Conservation (phyloP, 2,113 vertebrate genomes). For the Marmota flaviventris region DNA sequence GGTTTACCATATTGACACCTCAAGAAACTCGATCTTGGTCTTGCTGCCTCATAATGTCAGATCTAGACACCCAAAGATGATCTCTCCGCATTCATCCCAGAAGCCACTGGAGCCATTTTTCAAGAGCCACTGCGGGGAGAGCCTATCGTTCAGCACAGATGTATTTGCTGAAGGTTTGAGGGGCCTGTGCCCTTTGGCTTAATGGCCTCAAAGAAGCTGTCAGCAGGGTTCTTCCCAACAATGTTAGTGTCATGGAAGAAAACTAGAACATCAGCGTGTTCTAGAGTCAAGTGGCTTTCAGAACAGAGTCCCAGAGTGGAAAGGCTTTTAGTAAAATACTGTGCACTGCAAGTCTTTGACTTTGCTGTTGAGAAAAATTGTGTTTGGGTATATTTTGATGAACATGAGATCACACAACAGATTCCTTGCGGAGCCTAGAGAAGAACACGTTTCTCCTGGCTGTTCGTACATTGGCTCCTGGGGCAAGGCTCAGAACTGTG, state of each 20-base stretch:
- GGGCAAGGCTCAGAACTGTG: not conserved
- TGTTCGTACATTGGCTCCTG: not conserved
- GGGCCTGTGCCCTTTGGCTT: not conserved
- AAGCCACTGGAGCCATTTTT: not conserved
- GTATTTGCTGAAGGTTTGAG: not conserved
- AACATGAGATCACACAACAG: constrained; percentile 1
- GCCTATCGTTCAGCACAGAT: not conserved
- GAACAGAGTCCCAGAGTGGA: not conserved
- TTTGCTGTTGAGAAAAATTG: constrained; percentile 40
- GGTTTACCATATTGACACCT: not conserved
- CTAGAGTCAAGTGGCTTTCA: not conserved
- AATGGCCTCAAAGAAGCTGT: not conserved
- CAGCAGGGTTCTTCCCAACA: not conserved
- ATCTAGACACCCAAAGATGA: not conserved
- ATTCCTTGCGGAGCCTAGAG: not conserved
- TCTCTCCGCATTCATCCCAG: not conserved
- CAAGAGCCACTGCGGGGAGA: not conserved
- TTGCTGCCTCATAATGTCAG: not conserved
- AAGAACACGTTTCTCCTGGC: not conserved
- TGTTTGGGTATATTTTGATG: not conserved
- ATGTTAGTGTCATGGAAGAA: not conserved
- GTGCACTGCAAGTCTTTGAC: not conserved
- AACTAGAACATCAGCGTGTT: not conserved
- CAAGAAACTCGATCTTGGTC: not conserved
- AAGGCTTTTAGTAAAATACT: constrained; percentile 10